Base-by-base conservation (phyloP, 1,140 invertebrate species). In the Platyura marginata region DNA sequence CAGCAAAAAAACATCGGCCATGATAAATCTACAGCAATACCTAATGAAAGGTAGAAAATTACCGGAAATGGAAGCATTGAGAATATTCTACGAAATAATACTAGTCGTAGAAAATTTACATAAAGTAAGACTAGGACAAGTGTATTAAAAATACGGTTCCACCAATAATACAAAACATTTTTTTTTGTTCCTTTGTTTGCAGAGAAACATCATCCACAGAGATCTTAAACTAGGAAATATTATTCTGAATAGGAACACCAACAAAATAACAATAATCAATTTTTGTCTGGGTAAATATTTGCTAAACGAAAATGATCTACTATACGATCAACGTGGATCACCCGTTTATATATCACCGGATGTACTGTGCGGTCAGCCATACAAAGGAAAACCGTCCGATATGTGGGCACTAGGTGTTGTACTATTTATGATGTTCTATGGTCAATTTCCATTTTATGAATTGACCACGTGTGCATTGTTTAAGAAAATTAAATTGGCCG, bases 381-480 rank as follows among this genome's bases (percentile, higher is more conserved):
- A 81, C 52, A 54, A 72, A 21, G 78, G 77, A 55, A 87, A 87
- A 57, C 81, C 82, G 0, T 82, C 81, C 22, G 84, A 89, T 55
- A 85, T 87, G 79, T 89, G 83, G 84, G 81, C 83, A 3, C 52
- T 87, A 2, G 83, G 83, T 5, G 81, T 89, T 19, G 77, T 87
- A 3, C 59, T 87, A 5, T 89, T 77, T 56, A 86, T 82, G 1
- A 86, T 87, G 81, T 63, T 89, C 3, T 87, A 82, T 58, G 82
- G 82, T n/a, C 79, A 85, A 60, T 85, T 87, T 57, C 84, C 83
- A 0, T 89, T 87, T 64, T 87, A 83, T 55, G 81, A 87, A 55
- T 76, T 71, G 29, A 75, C 70, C 50, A 74, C 82, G 2, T 74
- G 78, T 10, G 77, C 83, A 58, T 62, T 89, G n/a, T 87, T 86